phyloP scores from a whole-genome alignment of 1,140 invertebrate species.

The Magallana gigas region DNA sequence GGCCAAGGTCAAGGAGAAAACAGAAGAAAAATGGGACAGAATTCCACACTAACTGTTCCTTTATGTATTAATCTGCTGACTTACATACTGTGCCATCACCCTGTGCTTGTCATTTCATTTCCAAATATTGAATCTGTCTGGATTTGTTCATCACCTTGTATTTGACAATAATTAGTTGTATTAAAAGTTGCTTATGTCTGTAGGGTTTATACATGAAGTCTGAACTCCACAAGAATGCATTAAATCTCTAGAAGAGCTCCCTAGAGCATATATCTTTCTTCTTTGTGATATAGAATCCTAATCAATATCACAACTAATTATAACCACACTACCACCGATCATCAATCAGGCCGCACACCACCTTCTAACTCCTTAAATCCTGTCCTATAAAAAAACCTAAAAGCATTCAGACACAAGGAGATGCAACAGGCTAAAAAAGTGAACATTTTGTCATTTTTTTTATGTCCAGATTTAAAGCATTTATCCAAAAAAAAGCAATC shows the following conservation, averaged over 20 bases:
- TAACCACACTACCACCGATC: neutral
- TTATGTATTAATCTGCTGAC: too few species aligned
- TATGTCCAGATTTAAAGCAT: too few species aligned
- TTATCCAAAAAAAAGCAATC: too few species aligned
- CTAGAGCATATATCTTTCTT: neutral
- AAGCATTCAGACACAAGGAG: too few species aligned
- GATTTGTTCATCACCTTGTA: neutral
- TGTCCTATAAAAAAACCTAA: too few species aligned
- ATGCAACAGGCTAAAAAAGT: too few species aligned
- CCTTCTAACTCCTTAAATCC: too few species aligned
- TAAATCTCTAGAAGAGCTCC: neutral
- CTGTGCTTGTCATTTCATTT: too few species aligned
- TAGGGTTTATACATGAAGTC: neutral
- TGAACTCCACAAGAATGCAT: neutral
- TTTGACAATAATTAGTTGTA: slow-evolving; percentile 18
- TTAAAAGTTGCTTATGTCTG: neutral
- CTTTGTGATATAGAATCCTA: neutral
- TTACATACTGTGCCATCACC: too few species aligned
- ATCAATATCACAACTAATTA: slow-evolving; percentile 34
- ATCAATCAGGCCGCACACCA: neutral
- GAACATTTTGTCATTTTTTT: too few species aligned
- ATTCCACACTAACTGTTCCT: too few species aligned
- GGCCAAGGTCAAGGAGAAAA: neutral
- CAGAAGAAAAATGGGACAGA: neutral
- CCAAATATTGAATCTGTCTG: neutral